Evolutionary conservation across 2,888 invertebrate genomes (phyloP).

Genomic region (Alviniconcha strummeri): DNA sequence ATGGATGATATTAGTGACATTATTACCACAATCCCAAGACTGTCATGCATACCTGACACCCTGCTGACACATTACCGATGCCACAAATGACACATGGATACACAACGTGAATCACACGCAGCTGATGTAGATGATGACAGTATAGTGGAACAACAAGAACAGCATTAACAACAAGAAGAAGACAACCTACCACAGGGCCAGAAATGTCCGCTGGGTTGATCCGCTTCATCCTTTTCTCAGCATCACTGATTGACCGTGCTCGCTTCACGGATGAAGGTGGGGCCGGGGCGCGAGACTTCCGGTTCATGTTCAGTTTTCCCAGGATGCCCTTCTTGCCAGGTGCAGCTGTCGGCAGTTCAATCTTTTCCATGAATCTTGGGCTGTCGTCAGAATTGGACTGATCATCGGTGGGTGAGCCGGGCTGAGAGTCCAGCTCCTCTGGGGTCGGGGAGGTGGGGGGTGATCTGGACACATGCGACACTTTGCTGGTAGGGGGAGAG

Average conservation of each 20-base stretch:
- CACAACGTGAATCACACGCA: too few relatives aligned
- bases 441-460: conserved; percentile 42
- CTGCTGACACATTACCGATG: too few relatives aligned
- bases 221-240: conserved; percentile 54
- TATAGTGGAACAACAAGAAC: too few relatives aligned
- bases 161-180: neutral
- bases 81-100: too few relatives aligned
- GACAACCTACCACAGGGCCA: conserved; percentile 59
- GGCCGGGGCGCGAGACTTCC: conserved; percentile 52
- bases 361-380: conserved; percentile 53
- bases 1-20: too few relatives aligned
- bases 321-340: conserved; percentile 61
- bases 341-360: conserved; percentile 61
- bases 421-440: conserved; percentile 35
- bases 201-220: conserved; percentile 66
- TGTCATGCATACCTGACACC: too few relatives aligned
- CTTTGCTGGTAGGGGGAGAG: conserved; percentile 36
- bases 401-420: conserved; percentile 34
- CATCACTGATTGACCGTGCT: conserved; percentile 64
- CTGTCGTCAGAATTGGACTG: conserved; percentile 37
- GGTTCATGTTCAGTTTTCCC: conserved; percentile 57
- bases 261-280: conserved; percentile 58
- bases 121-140: too few relatives aligned
- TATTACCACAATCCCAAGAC: too few relatives aligned
- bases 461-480: neutral